A percentile compares a stretch with the other conserved stretches of the same genome.
phyloP scores from a whole-genome alignment of 2,797 vertebrate species.

The Enteromius afrohamiltoni region DNA sequence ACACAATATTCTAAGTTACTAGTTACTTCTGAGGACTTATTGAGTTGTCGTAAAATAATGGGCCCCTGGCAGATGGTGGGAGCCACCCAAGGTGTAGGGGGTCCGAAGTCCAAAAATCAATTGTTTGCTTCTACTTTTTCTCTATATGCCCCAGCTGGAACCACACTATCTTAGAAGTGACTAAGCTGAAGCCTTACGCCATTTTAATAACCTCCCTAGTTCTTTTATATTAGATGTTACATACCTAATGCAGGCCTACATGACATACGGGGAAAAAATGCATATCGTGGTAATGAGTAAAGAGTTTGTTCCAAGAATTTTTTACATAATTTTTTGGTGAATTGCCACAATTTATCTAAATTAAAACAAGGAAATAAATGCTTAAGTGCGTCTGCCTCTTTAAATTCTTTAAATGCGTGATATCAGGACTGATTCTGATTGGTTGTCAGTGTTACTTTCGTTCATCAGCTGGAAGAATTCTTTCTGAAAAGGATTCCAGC shows the following conservation, averaged over 20 bases:
- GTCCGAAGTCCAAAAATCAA: background rate
- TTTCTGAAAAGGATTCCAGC: too few species aligned
- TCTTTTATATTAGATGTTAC: background rate
- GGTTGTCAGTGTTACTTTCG: too few species aligned
- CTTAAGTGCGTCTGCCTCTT: too few species aligned
- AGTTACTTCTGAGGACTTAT: constrained; percentile 23
- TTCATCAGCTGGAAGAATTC: too few species aligned
- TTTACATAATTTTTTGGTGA: background rate
- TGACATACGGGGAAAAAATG: background rate
- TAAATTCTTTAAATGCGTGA: too few species aligned
- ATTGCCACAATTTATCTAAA: background rate
- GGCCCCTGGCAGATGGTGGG: constrained; percentile 51
- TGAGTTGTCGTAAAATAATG: constrained; percentile 46
- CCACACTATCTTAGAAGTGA: background rate
- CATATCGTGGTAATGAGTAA: background rate
- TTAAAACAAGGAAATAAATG: background rate
- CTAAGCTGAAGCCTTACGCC: background rate
- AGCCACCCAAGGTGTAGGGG: constrained; percentile 23
- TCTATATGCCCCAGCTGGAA: background rate
- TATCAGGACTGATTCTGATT: too few species aligned
- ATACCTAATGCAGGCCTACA: background rate
- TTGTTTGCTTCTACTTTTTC: background rate
- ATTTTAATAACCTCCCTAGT: background rate
- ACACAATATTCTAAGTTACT: background rate
- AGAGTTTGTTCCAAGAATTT: background rate